Percentiles rank a stretch among this genome's conserved stretches.
Evolutionary conservation across 2,888 invertebrate genomes (phyloP).

Genomic region (Microctonus aethiopoides): DNA sequence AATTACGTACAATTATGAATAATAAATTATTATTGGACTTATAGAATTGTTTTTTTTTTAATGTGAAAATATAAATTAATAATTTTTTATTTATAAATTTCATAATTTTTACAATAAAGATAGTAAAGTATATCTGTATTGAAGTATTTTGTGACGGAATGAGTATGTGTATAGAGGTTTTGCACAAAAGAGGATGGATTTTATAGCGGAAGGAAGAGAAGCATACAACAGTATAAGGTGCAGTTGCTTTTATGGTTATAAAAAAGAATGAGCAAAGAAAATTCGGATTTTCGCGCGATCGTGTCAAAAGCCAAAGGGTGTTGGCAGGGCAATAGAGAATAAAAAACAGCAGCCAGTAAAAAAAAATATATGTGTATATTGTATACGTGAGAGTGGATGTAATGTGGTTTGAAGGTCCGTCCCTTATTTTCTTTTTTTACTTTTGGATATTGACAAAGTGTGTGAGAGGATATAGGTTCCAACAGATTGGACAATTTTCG

Average conservation of each 20-base stretch:
- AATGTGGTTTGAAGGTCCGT: neutral
- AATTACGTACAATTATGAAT: no score
- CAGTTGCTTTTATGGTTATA: neutral
- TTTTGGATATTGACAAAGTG: no score
- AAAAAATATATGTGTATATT: neutral
- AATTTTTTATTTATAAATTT: no score
- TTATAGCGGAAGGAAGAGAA: constrained; percentile 8
- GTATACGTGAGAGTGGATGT: neutral
- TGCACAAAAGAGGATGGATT: neutral
- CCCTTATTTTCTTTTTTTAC: no score
- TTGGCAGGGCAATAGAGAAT: neutral
- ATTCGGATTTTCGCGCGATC: constrained; percentile 41
- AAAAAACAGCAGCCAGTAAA: neutral
- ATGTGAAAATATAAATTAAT: no score
- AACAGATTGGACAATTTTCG: neutral
- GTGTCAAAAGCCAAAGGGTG: constrained; percentile 41
- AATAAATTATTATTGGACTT: no score
- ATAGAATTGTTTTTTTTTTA: no score
- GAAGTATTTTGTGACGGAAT: neutral
- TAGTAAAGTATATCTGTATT: no score
- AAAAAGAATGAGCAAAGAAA: constrained; percentile 16
- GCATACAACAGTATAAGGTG: neutral
- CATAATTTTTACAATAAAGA: no score
- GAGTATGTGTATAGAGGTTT: neutral
- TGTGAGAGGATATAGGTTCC: no score